Evolutionary conservation across 1,140 invertebrate species (phyloP).

Genomic region (Lasioglossum baleicum): DNA sequence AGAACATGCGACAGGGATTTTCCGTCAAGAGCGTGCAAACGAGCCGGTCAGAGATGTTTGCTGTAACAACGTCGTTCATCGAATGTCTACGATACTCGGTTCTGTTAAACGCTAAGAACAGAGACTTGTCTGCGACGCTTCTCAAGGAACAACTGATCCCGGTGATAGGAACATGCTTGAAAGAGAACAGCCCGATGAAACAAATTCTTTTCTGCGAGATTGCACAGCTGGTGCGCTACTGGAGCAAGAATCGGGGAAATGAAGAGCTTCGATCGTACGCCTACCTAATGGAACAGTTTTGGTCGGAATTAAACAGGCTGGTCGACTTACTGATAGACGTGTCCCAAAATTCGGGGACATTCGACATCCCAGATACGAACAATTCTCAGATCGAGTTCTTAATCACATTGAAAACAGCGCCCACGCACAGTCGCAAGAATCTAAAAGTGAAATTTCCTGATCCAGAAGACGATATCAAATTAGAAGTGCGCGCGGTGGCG

Average conservation of each 20-base stretch:
- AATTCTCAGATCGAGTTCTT: slow-evolving; percentile 71
- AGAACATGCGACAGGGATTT: slow-evolving; percentile 83
- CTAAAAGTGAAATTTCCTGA: slow-evolving; percentile 74
- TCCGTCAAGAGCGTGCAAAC: slow-evolving; percentile 77
- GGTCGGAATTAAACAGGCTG: slow-evolving; percentile 77
- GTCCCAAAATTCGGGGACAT: neutral
- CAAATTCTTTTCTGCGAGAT: slow-evolving; percentile 80
- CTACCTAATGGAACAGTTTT: slow-evolving; percentile 80
- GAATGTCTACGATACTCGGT: slow-evolving; percentile 86
- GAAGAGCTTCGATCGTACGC: slow-evolving; percentile 72
- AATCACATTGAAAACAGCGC: slow-evolving; percentile 66
- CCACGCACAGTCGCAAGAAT: slow-evolving; percentile 58
- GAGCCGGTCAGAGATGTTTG: slow-evolving; percentile 82
- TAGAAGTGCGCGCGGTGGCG: slow-evolving; percentile 17
- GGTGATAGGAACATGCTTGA: slow-evolving; percentile 77
- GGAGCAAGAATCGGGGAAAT: slow-evolving; percentile 79
- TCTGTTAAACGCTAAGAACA: slow-evolving; percentile 74
- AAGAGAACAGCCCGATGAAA: slow-evolving; percentile 69
- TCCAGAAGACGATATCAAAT: slow-evolving; percentile 24
- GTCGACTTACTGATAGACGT: slow-evolving; percentile 71
- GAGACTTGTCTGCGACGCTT: slow-evolving; percentile 72
- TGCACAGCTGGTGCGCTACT: slow-evolving; percentile 80
- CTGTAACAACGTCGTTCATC: slow-evolving; percentile 83
- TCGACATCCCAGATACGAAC: slow-evolving; percentile 10
- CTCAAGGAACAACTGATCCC: slow-evolving; percentile 77